A percentile compares a stretch with the other conserved stretches of the same genome.
These are phyloP conservation scores for Chaunax sp. DNA, from an alignment of 2,797 vertebrate genomes.

Conservation along the genomic window DNA sequence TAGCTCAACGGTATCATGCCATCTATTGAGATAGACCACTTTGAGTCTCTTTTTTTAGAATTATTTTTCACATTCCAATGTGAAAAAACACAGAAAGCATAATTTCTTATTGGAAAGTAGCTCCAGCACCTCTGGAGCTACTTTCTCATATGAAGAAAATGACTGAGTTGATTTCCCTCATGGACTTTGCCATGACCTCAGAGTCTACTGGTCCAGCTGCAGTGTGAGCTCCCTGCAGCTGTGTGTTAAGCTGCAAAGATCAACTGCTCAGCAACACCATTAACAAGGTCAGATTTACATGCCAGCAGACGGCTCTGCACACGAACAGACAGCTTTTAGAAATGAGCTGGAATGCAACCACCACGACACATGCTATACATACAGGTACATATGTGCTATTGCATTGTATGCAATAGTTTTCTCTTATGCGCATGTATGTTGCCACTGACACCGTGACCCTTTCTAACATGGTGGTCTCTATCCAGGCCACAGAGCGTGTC, in stretches of 20 bases:
- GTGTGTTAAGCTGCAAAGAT: conserved; percentile 66
- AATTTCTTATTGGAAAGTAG: no score
- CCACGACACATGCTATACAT: not conserved
- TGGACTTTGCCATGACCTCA: conserved; percentile 17
- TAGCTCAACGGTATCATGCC: no score
- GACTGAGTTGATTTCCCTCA: not conserved
- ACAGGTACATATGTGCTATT: not conserved
- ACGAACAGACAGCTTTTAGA: conserved; percentile 27
- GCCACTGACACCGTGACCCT: conserved; percentile 44
- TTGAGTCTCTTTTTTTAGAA: no score
- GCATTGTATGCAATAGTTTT: no score
- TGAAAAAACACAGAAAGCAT: no score
- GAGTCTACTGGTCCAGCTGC: conserved; percentile 23
- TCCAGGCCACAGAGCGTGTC: conserved; percentile 69
- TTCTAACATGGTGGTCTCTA: conserved; percentile 36
- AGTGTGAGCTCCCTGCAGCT: conserved; percentile 49
- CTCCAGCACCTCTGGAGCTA: not conserved
- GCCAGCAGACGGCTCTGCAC: conserved; percentile 39
- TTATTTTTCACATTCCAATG: no score
- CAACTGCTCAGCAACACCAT: conserved; percentile 44
- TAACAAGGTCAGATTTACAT: conserved; percentile 48
- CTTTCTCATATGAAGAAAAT: not conserved
- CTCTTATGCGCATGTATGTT: conserved; percentile 16
- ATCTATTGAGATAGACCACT: no score
- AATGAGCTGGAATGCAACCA: conserved; percentile 1